Conservation (phyloP, 2,888 invertebrate genomes). For the Nephrocerus scutellatus region DNA sequence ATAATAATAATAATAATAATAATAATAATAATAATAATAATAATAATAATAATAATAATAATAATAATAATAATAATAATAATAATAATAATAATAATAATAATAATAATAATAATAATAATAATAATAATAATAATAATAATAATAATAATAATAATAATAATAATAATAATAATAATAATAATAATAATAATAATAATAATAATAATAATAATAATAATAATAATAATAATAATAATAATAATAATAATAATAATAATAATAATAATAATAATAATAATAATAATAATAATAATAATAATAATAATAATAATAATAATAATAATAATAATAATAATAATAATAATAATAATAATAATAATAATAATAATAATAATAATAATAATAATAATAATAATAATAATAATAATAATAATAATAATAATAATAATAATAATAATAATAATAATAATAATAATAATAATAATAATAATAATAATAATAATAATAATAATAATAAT, state of each 20-base stretch:
- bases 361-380: slow-evolving; percentile 5
- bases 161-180: slow-evolving; percentile 5
- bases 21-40: slow-evolving; percentile 5
- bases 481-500: too few species aligned
- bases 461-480: slow-evolving; percentile 5
- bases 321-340: slow-evolving; percentile 5
- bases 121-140: slow-evolving; percentile 5
- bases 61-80: slow-evolving; percentile 5
- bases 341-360: slow-evolving; percentile 5
- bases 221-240: slow-evolving; percentile 5
- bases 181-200: slow-evolving; percentile 5
- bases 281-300: slow-evolving; percentile 5
- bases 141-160: slow-evolving; percentile 5
- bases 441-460: slow-evolving; percentile 5
- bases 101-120: slow-evolving; percentile 5
- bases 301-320: slow-evolving; percentile 5
- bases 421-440: slow-evolving; percentile 5
- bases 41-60: slow-evolving; percentile 5
- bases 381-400: slow-evolving; percentile 5
- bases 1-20: slow-evolving; percentile 5
- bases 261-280: slow-evolving; percentile 5
- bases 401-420: slow-evolving; percentile 5
- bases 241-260: slow-evolving; percentile 5
- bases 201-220: slow-evolving; percentile 5
- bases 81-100: slow-evolving; percentile 5